These are phyloP conservation scores for Amphipyra berbera DNA, from an alignment of 2,888 invertebrate species.

Conservation along the genomic window DNA sequence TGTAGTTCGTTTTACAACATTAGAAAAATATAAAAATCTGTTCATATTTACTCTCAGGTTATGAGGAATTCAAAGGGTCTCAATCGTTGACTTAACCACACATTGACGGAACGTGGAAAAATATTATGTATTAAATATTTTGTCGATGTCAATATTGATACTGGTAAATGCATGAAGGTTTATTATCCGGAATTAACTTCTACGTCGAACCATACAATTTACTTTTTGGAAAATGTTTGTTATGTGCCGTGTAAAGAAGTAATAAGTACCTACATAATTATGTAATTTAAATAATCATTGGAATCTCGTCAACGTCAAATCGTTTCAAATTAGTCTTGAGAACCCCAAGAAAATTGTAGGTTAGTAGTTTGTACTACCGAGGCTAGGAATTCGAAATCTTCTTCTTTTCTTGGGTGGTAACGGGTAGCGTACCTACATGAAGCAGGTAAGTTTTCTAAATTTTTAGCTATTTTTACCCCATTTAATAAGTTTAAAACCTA, in stretches of 20 bases:
- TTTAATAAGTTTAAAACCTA: too few species aligned
- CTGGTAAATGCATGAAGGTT: constrained; percentile 6
- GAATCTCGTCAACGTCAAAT: neutral
- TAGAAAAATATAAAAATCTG: neutral
- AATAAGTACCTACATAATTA: neutral
- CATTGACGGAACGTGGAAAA: neutral
- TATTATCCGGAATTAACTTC: constrained; percentile 1
- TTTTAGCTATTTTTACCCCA: too few species aligned
- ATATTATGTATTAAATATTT: neutral
- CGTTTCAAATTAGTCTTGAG: too few species aligned
- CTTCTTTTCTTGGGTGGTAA: too few species aligned
- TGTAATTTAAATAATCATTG: constrained; percentile 5
- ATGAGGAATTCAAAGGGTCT: neutral
- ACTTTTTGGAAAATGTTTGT: constrained; percentile 20
- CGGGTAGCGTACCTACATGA: too few species aligned
- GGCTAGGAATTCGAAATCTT: too few species aligned
- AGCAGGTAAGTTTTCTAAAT: too few species aligned
- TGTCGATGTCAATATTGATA: neutral
- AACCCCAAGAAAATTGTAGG: too few species aligned
- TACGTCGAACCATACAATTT: neutral
- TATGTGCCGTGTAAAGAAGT: constrained; percentile 1
- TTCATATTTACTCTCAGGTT: neutral
- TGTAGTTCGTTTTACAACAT: too few species aligned
- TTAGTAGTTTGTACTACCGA: too few species aligned
- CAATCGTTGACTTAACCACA: neutral